Percentiles rank a stretch among this genome's conserved stretches.
Conservation (phyloP, 37 sponge, comb jelly and placozoan species). For the Theonella swinhoei region DNA sequence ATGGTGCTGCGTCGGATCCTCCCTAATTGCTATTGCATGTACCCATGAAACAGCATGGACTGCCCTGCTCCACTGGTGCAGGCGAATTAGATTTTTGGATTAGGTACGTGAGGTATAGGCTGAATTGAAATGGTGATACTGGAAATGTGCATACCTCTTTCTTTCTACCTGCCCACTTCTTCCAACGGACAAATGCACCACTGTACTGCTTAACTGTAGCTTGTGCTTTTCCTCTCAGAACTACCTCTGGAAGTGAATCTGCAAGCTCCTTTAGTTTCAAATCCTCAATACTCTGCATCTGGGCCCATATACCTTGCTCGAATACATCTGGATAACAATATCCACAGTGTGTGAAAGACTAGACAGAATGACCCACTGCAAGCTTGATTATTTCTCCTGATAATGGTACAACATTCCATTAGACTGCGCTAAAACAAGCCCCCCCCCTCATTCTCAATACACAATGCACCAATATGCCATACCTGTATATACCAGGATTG, state of each 20-base stretch:
- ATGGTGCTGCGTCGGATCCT: too few species aligned
- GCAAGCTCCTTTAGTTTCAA: slow-evolving; percentile 37
- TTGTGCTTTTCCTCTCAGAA: slow-evolving; percentile 23
- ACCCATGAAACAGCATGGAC: too few species aligned
- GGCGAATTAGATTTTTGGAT: slow-evolving; percentile 9
- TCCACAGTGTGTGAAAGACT: not conserved
- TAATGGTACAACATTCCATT: too few species aligned
- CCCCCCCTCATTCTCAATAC: too few species aligned
- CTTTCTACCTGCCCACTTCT: slow-evolving; percentile 32
- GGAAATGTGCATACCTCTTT: too few species aligned
- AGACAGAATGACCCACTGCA: too few species aligned
- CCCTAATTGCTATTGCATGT: too few species aligned
- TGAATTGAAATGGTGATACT: not conserved
- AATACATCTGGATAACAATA: slow-evolving; percentile 9
- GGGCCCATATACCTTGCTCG: slow-evolving; percentile 2
- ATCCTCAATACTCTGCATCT: slow-evolving; percentile 1
- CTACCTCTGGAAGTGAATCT: slow-evolving; percentile 11
- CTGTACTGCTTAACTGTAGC: slow-evolving; percentile 38
- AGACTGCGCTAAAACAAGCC: too few species aligned
- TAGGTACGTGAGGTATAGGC: slow-evolving; percentile 32
- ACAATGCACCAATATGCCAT: too few species aligned
- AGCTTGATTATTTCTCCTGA: too few species aligned
- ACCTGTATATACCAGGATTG: too few species aligned
- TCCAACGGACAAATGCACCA: slow-evolving; percentile 43
- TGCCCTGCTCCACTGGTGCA: slow-evolving; percentile 30